A percentile compares a stretch with the other conserved stretches of the same genome.
phyloP scores from a whole-genome alignment of 2,888 invertebrate species.

The Dioctria rufipes region DNA sequence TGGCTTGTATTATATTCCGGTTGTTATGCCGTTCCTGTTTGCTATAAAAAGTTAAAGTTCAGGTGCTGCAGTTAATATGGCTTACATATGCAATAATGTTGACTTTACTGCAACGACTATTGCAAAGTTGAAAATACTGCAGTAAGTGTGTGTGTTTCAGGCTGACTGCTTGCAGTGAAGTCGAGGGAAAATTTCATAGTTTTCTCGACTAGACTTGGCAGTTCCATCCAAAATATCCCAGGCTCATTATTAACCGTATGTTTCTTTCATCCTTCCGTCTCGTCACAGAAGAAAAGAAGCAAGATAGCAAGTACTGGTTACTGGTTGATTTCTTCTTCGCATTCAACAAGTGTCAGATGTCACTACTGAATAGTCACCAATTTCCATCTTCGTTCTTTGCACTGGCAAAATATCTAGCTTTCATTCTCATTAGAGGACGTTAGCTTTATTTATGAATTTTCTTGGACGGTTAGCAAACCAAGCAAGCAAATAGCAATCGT shows the following conservation, averaged over 20 bases:
- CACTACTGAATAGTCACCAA: conserved; percentile 1
- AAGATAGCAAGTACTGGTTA: background rate
- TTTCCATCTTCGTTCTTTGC: conserved; percentile 13
- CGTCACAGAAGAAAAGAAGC: too few relatives aligned
- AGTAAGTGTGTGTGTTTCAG: too few relatives aligned
- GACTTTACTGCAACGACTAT: too few relatives aligned
- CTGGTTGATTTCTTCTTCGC: background rate
- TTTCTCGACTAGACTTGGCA: background rate
- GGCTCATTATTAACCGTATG: too few relatives aligned
- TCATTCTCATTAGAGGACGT: conserved; percentile 9
- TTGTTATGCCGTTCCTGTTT: too few relatives aligned
- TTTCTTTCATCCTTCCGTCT: too few relatives aligned
- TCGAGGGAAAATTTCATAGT: background rate
- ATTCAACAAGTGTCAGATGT: conserved; percentile 41
- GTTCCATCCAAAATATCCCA: background rate
- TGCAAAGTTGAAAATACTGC: too few relatives aligned
- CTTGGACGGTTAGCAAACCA: background rate
- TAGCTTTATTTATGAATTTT: background rate
- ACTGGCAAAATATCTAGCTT: conserved; percentile 1
- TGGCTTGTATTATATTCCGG: too few relatives aligned
- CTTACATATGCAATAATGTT: too few relatives aligned
- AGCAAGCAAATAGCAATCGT: background rate
- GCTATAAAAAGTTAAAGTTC: too few relatives aligned
- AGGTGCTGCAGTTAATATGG: too few relatives aligned
- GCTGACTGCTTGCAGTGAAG: too few relatives aligned